Evolutionary conservation across 2,888 invertebrate species (phyloP), one percentile per base, ranked within the genome.

Genomic region (Campopleginae sp.): DNA sequence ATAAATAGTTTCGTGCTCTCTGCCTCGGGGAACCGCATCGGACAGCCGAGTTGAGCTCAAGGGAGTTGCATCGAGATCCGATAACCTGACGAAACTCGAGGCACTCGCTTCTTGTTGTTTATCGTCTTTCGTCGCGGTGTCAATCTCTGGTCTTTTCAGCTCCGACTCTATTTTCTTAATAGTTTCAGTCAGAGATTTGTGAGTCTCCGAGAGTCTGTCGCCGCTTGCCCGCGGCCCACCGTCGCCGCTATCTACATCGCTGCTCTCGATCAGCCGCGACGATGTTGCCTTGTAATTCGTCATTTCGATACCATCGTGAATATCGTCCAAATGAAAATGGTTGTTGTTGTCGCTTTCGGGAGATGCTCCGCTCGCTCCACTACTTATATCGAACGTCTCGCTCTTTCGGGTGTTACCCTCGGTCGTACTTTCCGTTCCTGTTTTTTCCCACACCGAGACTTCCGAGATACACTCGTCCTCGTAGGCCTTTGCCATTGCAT

Each of bases 31-130:
- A 0, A 23, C 42, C 6, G 61, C 71, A 0, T 91, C 90, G 2
- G 89, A 63, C 0, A 95, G 89, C 27, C 68, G 44, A 38, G 95
- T 95, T 68, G 95, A 93, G 78, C 95, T 95, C 51, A 94, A 94
- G 8, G 95, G 94, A 6, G 95, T 95, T 89, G 96, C 96, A 91
- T 97, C 97, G 92, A 98, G 94, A 92, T 98, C 97, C 0, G 97
- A 97, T 8, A 98, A 94, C 90, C 96, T 96, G 0, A 98, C 97
- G 91, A 97, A 97, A 78, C 94, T 94, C 33, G 94, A 94, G 33
- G 94, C 23, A 38, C 51, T 72, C 23, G 72, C 14, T 58, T 72
- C 54, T n/a, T 51, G 51, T 10, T 12, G 46, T 27, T 70, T 70
- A 48, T 23, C 70, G 6, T 46, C 23, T 58, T 6, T 44, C 66